These are phyloP conservation scores for Neoniphon sammara DNA, from an alignment of 2,797 vertebrate genomes.

Conservation along the genomic window DNA sequence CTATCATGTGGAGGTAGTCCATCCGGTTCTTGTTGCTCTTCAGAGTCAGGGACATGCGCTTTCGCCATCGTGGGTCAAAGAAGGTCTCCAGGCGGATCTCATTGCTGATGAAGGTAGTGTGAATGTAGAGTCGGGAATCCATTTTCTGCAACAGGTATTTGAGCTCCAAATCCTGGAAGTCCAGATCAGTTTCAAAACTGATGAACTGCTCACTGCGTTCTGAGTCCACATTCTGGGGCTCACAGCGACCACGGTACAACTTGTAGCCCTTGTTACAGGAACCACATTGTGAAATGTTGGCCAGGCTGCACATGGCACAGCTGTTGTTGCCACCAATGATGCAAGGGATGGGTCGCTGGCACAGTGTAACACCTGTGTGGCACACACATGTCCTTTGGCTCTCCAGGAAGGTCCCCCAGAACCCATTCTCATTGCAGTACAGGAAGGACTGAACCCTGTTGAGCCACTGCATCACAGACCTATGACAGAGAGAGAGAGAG, in stretches of 20 bases:
- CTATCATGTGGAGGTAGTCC: conserved; percentile 99
- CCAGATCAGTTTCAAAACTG: conserved; percentile 99
- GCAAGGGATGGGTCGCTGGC: conserved; percentile 97
- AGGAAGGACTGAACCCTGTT: conserved; percentile 97
- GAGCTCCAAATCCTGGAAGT: conserved; percentile 98
- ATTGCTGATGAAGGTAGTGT: conserved; percentile 99
- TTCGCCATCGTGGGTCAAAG: conserved; percentile 98
- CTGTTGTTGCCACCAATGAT: conserved; percentile 98
- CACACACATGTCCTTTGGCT: conserved; percentile 97
- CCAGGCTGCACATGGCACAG: conserved; percentile 99
- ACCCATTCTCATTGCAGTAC: conserved; percentile 99
- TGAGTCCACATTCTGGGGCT: conserved; percentile 99
- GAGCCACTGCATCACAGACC: conserved; percentile 98
- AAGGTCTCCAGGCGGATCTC: conserved; percentile 99
- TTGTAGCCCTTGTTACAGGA: conserved; percentile 99
- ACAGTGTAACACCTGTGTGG: conserved; percentile 93
- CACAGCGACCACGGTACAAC: conserved; percentile 96
- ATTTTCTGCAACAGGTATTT: conserved; percentile 99
- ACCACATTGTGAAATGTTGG: conserved; percentile 98
- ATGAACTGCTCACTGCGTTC: conserved; percentile 99
- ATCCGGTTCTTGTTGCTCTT: conserved; percentile 99
- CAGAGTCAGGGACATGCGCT: conserved; percentile 98
- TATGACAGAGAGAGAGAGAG: conserved; percentile 58
- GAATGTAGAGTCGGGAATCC: conserved; percentile 97
- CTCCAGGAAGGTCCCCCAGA: conserved; percentile 98